Evolutionary conservation across 2,797 vertebrate species (phyloP), one percentile per base, ranked within the genome.

Genomic region (Chaetodon trifasciatus): DNA sequence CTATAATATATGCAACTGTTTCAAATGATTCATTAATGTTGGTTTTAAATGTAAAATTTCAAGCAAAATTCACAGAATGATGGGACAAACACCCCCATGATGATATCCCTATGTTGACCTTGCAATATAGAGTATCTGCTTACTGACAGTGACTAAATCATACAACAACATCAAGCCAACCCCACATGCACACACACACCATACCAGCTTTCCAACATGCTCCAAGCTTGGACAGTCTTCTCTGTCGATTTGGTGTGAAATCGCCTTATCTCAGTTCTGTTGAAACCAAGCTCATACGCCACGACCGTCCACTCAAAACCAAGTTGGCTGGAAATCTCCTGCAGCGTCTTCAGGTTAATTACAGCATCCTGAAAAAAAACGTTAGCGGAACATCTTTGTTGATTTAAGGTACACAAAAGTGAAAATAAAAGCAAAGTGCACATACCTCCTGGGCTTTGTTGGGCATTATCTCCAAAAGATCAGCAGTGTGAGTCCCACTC

Each of bases 401-500:
- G 6, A 15, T 63, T 55, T 28, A 13, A 70, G 15, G 47, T 5
- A 23, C 1, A n/a, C 21, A 1, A 23, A 28, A 52, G 12, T 56
- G 11, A 28, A 52, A 62, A 70, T 44, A 1, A 35, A 70, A 74
- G 47, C n/a, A 56, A 32, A 55, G 40, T 3, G 52, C 15, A 88
- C 92, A 84, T 88, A 97, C 95, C 94, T 97, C 94, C 87, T 96
- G 95, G 56, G 94, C 94, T 95, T 94, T 96, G 88, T 95, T 96
- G 75, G 95, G 94, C 95, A 96, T 96, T 84, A 89, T 95, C 70
- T 90, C 75, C 82, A 79, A 62, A 74, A 79, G 17, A 58, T 60
- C 60, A 82, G 61, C 42, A 70, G 53, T 44, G 40, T 12, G 39
- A 50, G 40, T 55, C 65, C 28, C 53, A 46, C 52, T 49, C 58